Evolutionary conservation across 2,797 vertebrate species (phyloP).

Genomic region (Erpetoichthys calabaricus): DNA sequence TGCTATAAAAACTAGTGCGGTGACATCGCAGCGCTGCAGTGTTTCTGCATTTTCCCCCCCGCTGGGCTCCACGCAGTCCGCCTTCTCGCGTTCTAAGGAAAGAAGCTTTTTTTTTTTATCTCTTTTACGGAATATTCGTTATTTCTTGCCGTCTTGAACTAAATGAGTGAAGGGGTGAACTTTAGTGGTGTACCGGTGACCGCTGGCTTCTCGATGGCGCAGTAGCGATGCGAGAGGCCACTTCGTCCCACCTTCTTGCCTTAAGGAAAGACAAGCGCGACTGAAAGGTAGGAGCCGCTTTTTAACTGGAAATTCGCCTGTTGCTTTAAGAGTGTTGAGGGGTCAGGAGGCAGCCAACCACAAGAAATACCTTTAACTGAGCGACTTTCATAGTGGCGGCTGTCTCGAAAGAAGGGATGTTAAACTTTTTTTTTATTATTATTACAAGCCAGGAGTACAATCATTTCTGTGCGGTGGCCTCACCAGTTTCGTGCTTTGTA

Average conservation of each 20-base stretch:
- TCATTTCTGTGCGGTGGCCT: no score
- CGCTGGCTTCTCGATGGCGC: constrained; percentile 5
- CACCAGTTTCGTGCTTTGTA: no score
- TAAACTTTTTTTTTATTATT: no score
- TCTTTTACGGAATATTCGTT: constrained; percentile 13
- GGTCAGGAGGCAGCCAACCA: no score
- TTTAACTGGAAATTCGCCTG: constrained; percentile 31
- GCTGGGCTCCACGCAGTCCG: constrained; percentile 14
- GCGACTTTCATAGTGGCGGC: no score
- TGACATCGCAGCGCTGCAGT: constrained; percentile 63
- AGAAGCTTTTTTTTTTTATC: constrained; percentile 6
- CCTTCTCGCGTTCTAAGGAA: constrained; percentile 10
- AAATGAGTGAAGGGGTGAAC: neutral
- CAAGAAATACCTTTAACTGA: no score
- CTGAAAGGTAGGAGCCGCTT: constrained; percentile 27
- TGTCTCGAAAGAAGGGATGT: no score
- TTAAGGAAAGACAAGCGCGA: constrained; percentile 21
- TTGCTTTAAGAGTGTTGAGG: no score
- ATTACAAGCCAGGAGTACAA: no score
- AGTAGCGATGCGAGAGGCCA: constrained; percentile 17
- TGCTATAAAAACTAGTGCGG: constrained; percentile 69
- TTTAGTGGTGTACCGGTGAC: neutral
- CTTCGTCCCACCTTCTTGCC: constrained; percentile 23
- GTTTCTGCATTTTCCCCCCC: constrained; percentile 32
- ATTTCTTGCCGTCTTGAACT: neutral